phyloP scores from a whole-genome alignment of 2,888 invertebrate genomes.

The Oxycera nigricornis region DNA sequence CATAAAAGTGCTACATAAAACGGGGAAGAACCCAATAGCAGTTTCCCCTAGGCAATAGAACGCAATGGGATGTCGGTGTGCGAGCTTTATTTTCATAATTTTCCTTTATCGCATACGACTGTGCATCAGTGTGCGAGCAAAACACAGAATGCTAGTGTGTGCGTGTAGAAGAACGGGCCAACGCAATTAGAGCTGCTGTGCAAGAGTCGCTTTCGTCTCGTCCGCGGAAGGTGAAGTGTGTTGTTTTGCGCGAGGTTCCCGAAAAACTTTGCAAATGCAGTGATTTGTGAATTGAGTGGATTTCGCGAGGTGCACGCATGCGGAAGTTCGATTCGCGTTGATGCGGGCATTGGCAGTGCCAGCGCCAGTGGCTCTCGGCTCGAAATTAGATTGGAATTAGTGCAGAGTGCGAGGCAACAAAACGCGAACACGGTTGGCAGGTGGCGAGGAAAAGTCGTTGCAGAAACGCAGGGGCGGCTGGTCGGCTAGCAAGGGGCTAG shows the following conservation, averaged over 20 bases:
- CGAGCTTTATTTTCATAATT: slow-evolving; percentile 3
- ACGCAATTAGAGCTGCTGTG: background rate
- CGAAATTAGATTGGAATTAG: background rate
- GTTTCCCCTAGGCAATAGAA: too few relatives aligned
- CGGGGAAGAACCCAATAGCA: too few relatives aligned
- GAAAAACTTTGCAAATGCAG: slow-evolving; percentile 24
- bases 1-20: too few relatives aligned
- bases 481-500: background rate
- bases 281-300: slow-evolving; percentile 21
- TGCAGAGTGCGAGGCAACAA: background rate
- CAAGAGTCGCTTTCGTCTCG: slow-evolving; percentile 4
- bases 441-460: background rate
- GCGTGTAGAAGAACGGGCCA: background rate
- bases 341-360: slow-evolving; percentile 13
- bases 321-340: background rate
- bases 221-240: slow-evolving; percentile 18
- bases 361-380: background rate
- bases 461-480: background rate
- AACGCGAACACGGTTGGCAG: background rate
- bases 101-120: background rate
- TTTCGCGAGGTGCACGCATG: background rate
- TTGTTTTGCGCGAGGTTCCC: background rate
- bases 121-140: background rate
- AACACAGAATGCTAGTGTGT: background rate
- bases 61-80: background rate